Conservation (phyloP, 2,888 invertebrate genomes). For the Leucophora obtusa region DNA sequence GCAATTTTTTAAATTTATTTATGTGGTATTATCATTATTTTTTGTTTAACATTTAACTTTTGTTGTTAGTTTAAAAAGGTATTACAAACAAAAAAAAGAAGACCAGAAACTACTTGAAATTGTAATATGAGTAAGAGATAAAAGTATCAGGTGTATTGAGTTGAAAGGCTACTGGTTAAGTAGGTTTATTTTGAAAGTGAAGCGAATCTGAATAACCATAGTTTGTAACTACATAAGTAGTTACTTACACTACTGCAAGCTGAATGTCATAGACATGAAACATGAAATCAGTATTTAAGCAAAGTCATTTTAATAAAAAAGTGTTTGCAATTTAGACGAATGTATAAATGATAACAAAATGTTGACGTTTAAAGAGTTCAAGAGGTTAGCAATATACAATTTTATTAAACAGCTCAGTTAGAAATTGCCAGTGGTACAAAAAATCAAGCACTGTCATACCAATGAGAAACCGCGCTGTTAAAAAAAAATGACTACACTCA, state of each 20-base stretch:
- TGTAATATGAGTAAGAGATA: conserved; percentile 52
- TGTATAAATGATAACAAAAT: conserved; percentile 6
- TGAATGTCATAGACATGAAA: neutral
- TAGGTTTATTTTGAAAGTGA: conserved; percentile 59
- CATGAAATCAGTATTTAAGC: neutral
- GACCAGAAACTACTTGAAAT: conserved; percentile 35
- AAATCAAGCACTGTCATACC: too few relatives aligned
- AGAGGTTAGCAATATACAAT: conserved; percentile 14
- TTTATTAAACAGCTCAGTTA: too few relatives aligned
- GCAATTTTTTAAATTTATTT: conserved; percentile 20
- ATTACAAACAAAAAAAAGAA: conserved; percentile 5
- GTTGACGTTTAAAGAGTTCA: conserved; percentile 9
- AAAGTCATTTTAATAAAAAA: conserved; percentile 5
- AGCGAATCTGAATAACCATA: conserved; percentile 16
- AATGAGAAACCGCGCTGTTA: too few relatives aligned
- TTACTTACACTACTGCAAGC: too few relatives aligned
- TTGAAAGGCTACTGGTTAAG: conserved; percentile 50
- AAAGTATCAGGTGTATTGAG: conserved; percentile 51
- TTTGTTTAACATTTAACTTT: conserved; percentile 9
- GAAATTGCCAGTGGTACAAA: too few relatives aligned
- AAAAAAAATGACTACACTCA: too few relatives aligned
- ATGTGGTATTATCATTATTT: neutral
- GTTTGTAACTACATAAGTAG: too few relatives aligned
- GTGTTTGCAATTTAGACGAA: conserved; percentile 24
- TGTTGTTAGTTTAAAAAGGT: neutral